These are phyloP conservation scores for Heteractis magnifica DNA, from an alignment of 92 coral and sea anemone species.

Conservation along the genomic window DNA sequence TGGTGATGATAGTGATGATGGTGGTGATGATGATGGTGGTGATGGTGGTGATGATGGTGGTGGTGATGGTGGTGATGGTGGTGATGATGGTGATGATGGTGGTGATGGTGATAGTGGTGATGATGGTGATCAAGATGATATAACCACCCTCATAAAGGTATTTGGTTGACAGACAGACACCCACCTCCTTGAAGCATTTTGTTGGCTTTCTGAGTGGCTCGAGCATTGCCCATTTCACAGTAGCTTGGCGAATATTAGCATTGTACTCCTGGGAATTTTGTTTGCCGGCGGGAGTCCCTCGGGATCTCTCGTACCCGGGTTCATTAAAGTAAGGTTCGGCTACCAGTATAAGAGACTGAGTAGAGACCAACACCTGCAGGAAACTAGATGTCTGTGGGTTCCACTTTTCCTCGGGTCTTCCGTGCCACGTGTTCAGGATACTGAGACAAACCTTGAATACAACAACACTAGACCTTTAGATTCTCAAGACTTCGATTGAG, in stretches of 20 bases:
- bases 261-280: conserved; percentile 99
- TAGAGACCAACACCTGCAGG: conserved; percentile 92
- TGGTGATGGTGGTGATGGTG: too few species aligned
- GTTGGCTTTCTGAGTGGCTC: conserved; percentile 91
- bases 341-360: conserved; percentile 95
- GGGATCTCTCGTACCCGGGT: conserved; percentile 98
- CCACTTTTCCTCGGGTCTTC: conserved; percentile 99
- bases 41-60: too few species aligned
- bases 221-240: conserved; percentile 96
- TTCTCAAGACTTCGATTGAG: not conserved
- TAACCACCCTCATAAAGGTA: not conserved
- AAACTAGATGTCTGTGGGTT: conserved; percentile 98
- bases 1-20: too few species aligned
- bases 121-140: too few species aligned
- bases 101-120: not conserved
- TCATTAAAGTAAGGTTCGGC: conserved; percentile 98
- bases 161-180: not conserved
- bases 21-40: too few species aligned
- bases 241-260: conserved; percentile 97
- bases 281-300: conserved; percentile 97
- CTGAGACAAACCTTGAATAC: conserved; percentile 82
- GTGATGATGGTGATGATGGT: too few species aligned
- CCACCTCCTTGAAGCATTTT: conserved; percentile 91
- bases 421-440: conserved; percentile 98
- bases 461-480: not conserved